Conservation (phyloP, 2,888 invertebrate species). For the Isotomurus palustris region DNA sequence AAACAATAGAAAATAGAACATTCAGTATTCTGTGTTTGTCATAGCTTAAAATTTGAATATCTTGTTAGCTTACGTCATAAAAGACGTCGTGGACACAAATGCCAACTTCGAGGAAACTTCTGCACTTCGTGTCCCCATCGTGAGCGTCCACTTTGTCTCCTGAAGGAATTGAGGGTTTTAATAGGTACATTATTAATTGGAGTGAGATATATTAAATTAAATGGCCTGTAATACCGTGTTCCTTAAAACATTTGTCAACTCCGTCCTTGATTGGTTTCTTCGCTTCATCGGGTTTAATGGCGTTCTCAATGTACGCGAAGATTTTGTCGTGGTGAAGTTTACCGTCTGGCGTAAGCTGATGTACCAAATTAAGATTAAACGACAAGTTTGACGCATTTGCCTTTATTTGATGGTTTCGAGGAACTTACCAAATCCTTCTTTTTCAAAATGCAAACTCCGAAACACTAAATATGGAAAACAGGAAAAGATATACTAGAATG, state of each 20-base stretch:
- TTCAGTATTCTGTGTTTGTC: too few species aligned
- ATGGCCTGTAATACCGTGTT: constrained; percentile 24
- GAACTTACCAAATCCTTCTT: constrained; percentile 38
- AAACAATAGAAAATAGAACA: too few species aligned
- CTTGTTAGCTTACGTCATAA: constrained; percentile 39
- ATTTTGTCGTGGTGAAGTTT: constrained; percentile 39
- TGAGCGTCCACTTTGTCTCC: constrained; percentile 38
- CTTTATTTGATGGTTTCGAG: not conserved
- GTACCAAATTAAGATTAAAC: not conserved
- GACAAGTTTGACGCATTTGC: not conserved
- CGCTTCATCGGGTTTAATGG: constrained; percentile 40
- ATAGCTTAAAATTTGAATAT: too few species aligned
- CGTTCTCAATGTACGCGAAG: constrained; percentile 32
- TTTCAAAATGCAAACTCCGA: constrained; percentile 41
- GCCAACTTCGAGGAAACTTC: constrained; percentile 40
- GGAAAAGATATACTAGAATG: constrained; percentile 7
- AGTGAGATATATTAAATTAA: not conserved
- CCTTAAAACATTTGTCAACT: constrained; percentile 39
- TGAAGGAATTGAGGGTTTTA: not conserved
- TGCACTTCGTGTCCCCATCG: constrained; percentile 39
- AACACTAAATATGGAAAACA: constrained; percentile 27
- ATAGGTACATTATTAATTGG: not conserved
- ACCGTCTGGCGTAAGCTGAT: constrained; percentile 31
- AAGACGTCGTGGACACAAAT: constrained; percentile 43
- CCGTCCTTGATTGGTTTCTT: constrained; percentile 36